Conservation (phyloP, 2,797 vertebrate species). For the Salmo trutta region DNA sequence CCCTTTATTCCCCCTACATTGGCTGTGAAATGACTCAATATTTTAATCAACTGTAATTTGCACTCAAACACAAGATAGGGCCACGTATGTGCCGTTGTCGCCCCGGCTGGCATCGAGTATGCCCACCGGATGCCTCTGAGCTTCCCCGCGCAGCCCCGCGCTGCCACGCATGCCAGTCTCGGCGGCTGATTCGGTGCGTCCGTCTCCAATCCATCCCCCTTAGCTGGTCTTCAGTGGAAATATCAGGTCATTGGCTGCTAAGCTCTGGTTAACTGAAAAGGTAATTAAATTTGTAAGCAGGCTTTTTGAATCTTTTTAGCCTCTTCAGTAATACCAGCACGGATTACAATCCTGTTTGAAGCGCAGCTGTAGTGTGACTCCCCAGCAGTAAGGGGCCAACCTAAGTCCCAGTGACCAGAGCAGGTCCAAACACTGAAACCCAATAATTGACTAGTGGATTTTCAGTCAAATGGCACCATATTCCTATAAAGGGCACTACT, state of each 20-base stretch:
- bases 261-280: slow-evolving; percentile 80
- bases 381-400: slow-evolving; percentile 49
- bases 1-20: slow-evolving; percentile 73
- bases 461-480: slow-evolving; percentile 14
- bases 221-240: slow-evolving; percentile 73
- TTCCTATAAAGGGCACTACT: not conserved
- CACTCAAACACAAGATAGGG: slow-evolving; percentile 68
- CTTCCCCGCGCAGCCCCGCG: slow-evolving; percentile 46
- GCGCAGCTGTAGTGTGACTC: slow-evolving; percentile 65
- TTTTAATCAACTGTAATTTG: slow-evolving; percentile 81
- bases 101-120: slow-evolving; percentile 66
- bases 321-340: slow-evolving; percentile 70
- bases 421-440: slow-evolving; percentile 48
- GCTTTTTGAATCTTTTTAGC: slow-evolving; percentile 79
- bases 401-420: slow-evolving; percentile 54
- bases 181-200: slow-evolving; percentile 63
- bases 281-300: slow-evolving; percentile 81
- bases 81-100: slow-evolving; percentile 70
- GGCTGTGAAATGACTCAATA: slow-evolving; percentile 77
- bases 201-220: slow-evolving; percentile 56
- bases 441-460: slow-evolving; percentile 46
- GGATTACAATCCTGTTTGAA: slow-evolving; percentile 70
- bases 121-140: slow-evolving; percentile 67
- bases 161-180: slow-evolving; percentile 68
- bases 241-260: slow-evolving; percentile 79